phyloP scores from a whole-genome alignment of 1,140 invertebrate species.

The Zaprionus vittiger region DNA sequence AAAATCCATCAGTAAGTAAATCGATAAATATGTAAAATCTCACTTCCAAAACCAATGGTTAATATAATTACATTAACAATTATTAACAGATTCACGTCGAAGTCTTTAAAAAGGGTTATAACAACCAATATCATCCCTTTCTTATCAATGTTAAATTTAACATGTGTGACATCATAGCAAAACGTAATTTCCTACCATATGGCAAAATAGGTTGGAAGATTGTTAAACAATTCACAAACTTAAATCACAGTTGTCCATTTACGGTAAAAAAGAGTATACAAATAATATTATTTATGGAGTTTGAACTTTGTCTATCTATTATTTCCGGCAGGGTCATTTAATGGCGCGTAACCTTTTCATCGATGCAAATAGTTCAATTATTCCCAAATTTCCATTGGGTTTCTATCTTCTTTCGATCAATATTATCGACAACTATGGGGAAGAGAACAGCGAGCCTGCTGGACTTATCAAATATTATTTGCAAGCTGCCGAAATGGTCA shows the following conservation, averaged over 20 bases:
- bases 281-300: neutral
- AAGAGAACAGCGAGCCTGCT: neutral
- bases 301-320: neutral
- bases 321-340: slow-evolving; percentile 34
- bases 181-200: slow-evolving; percentile 25
- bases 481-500: slow-evolving; percentile 24
- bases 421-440: slow-evolving; percentile 13
- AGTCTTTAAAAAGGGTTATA: slow-evolving; percentile 40
- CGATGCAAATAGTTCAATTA: neutral
- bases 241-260: slow-evolving; percentile 51
- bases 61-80: no score
- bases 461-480: slow-evolving; percentile 31
- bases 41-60: neutral
- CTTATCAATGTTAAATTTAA: slow-evolving; percentile 38
- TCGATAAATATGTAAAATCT: neutral
- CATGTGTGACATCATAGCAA: slow-evolving; percentile 27
- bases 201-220: neutral
- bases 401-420: slow-evolving; percentile 23
- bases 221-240: slow-evolving; percentile 22
- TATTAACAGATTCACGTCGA: slow-evolving; percentile 6
- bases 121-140: slow-evolving; percentile 55
- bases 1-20: slow-evolving; percentile 44
- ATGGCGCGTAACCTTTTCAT: slow-evolving; percentile 23
- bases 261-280: neutral
- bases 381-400: slow-evolving; percentile 37